A percentile compares a stretch with the other conserved stretches of the same genome.
phyloP scores from a whole-genome alignment of 2,113 vertebrate species.

The Anser brachyrhynchus region DNA sequence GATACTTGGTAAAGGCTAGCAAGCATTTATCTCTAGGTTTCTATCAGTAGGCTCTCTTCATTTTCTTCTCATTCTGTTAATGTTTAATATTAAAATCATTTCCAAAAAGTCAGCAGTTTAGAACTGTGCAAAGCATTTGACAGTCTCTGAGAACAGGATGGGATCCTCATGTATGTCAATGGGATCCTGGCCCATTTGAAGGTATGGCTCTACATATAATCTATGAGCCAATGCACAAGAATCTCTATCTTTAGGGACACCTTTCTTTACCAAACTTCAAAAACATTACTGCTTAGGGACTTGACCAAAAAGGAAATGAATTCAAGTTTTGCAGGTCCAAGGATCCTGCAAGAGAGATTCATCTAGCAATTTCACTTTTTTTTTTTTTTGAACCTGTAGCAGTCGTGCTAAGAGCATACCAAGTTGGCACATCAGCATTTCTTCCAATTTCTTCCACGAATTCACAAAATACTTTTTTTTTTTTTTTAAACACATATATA shows the following conservation, averaged over 20 bases:
- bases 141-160: neutral
- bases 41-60: accelerated
- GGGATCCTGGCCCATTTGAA: neutral
- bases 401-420: neutral
- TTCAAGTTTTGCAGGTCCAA: neutral
- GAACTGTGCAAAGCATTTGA: neutral
- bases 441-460: neutral
- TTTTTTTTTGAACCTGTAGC: neutral
- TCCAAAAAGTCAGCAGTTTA: neutral
- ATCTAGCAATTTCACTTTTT: neutral
- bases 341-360: neutral
- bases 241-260: neutral
- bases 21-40: neutral
- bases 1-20: neutral
- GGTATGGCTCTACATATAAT: neutral
- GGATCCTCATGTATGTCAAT: accelerated
- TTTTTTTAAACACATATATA: too few species aligned
- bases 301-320: accelerated
- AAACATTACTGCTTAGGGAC: neutral
- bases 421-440: neutral
- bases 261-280: neutral
- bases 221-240: neutral
- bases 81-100: neutral
- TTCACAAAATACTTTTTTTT: neutral
- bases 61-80: neutral